phyloP scores from a whole-genome alignment of 1,140 invertebrate species.

The Drosophila burlai region DNA sequence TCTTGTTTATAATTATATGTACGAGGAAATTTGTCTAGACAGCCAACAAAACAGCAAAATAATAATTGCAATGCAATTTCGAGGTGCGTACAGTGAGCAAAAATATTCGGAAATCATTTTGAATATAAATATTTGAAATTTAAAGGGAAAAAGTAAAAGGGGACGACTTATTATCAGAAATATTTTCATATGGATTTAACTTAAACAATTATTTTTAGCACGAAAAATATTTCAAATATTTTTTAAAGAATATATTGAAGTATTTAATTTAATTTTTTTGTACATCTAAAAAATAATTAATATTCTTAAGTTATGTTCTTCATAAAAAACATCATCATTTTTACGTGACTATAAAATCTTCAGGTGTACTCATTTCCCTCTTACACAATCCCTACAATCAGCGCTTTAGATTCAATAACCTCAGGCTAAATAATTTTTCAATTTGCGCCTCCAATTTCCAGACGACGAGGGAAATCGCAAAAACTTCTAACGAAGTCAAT shows the following conservation, averaged over 20 bases:
- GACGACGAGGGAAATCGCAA: conserved; percentile 15
- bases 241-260: background rate
- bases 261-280: background rate
- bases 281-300: background rate
- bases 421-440: conserved; percentile 67
- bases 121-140: background rate
- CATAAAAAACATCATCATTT: background rate
- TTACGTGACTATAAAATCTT: background rate
- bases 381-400: conserved; percentile 56
- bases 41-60: conserved; percentile 25
- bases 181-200: background rate
- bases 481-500: conserved; percentile 73
- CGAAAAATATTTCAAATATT: background rate
- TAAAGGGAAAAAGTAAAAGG: background rate
- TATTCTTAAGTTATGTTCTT: background rate
- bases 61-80: conserved; percentile 56
- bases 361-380: conserved; percentile 19
- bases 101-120: background rate
- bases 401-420: conserved; percentile 54
- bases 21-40: conserved; percentile 77
- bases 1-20: conserved; percentile 24
- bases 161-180: background rate
- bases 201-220: no score
- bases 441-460: conserved; percentile 71
- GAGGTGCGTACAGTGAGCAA: background rate